Evolutionary conservation across 2,797 vertebrate genomes (phyloP).

Genomic region (Craterocephalus amniculus): DNA sequence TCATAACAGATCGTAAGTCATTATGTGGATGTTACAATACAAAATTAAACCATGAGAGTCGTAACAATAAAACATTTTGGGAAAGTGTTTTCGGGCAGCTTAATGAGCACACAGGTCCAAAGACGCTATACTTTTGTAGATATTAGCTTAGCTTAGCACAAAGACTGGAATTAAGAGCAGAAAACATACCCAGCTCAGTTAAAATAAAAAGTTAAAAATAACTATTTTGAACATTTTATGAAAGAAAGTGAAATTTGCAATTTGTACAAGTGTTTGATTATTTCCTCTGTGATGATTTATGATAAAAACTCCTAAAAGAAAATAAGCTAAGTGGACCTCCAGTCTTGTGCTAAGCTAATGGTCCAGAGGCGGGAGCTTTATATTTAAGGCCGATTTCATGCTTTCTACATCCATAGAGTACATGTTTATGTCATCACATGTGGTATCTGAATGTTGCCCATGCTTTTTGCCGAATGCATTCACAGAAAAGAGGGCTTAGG

Average conservation of each 20-base stretch:
- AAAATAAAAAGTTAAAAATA: too few species aligned
- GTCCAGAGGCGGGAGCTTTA: background rate
- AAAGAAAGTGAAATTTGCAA: background rate
- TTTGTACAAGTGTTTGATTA: background rate
- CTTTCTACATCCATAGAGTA: background rate
- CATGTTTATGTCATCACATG: too few species aligned
- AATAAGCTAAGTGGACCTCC: background rate
- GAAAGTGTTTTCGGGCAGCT: background rate
- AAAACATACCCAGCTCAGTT: background rate
- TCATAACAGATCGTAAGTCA: too few species aligned
- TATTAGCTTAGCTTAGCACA: background rate
- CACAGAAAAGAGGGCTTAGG: background rate
- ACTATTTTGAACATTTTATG: background rate
- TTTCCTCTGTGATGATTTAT: background rate
- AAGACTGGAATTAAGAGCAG: background rate
- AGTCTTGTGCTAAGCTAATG: background rate
- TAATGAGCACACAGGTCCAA: background rate
- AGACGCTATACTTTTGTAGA: background rate
- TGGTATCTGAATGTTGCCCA: background rate
- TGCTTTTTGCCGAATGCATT: background rate
- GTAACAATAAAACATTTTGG: background rate
- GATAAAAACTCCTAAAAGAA: background rate
- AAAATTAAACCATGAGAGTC: background rate
- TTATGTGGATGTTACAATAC: background rate
- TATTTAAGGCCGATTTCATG: background rate